Conservation (phyloP, 2,113 vertebrate species). For the Smithornis capensis region DNA sequence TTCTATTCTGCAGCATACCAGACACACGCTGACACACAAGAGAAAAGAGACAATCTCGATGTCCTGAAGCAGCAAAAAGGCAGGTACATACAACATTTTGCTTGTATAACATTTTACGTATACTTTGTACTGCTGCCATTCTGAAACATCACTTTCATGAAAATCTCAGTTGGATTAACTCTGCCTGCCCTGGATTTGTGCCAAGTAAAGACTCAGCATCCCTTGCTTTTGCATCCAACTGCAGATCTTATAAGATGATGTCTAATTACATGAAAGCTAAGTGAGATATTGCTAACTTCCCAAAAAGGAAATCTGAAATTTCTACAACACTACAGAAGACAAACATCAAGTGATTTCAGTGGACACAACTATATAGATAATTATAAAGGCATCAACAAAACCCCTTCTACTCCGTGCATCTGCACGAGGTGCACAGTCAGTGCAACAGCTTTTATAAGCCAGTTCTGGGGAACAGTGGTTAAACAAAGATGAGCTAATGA, state of each 20-base stretch:
- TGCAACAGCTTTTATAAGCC: neutral
- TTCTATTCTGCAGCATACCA: neutral
- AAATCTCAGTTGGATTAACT: neutral
- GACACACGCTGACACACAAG: neutral
- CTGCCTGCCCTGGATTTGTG: neutral
- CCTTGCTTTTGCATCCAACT: neutral
- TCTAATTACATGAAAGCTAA: neutral
- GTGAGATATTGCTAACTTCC: neutral
- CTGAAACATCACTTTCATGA: neutral
- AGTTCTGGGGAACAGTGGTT: neutral
- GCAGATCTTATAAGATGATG: neutral
- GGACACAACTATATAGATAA: neutral
- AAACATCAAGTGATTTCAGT: neutral
- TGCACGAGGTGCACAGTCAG: neutral
- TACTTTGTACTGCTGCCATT: neutral
- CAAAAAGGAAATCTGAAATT: neutral
- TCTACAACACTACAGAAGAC: neutral
- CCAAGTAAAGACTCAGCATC: neutral
- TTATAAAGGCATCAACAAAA: neutral
- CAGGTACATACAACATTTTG: neutral
- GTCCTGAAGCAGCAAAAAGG: neutral
- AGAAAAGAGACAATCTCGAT: neutral
- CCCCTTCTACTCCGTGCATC: neutral
- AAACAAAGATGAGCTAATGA: neutral
- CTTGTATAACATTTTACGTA: neutral